Base-by-base conservation (phyloP, 2,113 vertebrate species). In the Coptodon rendalli region DNA sequence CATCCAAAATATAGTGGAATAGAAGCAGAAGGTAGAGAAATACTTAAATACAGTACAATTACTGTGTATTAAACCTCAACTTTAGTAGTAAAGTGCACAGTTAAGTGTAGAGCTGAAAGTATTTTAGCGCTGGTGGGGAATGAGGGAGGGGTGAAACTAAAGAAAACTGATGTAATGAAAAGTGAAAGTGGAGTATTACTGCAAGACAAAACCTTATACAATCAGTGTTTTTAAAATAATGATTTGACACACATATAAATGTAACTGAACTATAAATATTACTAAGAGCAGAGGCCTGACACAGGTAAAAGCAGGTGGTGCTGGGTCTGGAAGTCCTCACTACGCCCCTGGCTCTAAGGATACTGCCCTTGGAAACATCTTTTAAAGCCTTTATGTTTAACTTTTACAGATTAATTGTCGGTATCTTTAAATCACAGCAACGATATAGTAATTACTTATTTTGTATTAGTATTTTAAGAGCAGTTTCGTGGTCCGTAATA, bases 121-220 rank as follows among this genome's bases (percentile, higher is more conserved):
- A 45, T 1, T 73, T 73, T 45, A 45, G 68, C 8, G 0, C 22
- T 45, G 40, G 13, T 0, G 9, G 0, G 22, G 24, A 29, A 45
- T 2, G 22, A 48, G 9, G 68, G 9, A 19, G 9, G 43, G 4
- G 16, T 45, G 16, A 76, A 48, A 76, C 43, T 29, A 29, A 76
- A 76, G 40, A 73, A 76, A 76, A 29, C 8, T 9, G 24, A 31
- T 50, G 24, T 48, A 29, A 17, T 48, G 16, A 76, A 76, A 76
- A 48, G 36, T 24, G n/a, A 40, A 24, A 40, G 22, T 7, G 9
- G 5, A 29, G 24, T 7, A 76, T 76, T 48, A 50, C 16, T 50
- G 24, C 24, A 50, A 50, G 27, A 12, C 24, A 4, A 76, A 19
- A 48, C 14, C 22, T 31, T n/a, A 29, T 3, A 50, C 24, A 31